Percentiles rank a stretch among this genome's conserved stretches.
phyloP scores from a whole-genome alignment of 2,888 invertebrate genomes.

The Phymatocera aterrima region DNA sequence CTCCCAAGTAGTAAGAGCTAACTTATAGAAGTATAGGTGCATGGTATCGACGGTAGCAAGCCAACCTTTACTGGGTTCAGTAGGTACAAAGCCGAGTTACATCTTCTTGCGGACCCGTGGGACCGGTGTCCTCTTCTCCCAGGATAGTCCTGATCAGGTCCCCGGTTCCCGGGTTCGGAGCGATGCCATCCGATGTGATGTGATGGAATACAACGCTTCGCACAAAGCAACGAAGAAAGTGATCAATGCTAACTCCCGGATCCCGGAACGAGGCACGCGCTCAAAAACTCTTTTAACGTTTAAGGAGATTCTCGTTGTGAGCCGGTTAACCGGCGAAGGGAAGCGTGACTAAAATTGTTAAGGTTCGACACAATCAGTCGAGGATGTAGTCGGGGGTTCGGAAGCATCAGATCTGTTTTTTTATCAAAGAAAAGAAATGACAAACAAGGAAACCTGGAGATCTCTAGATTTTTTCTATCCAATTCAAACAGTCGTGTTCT shows the following conservation, averaged over 20 bases:
- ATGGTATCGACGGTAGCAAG: conserved; percentile 9
- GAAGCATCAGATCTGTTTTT: neutral
- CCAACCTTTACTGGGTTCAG: neutral
- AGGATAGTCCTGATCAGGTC: conserved; percentile 11
- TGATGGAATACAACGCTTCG: neutral
- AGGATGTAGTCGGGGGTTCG: neutral
- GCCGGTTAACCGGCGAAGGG: conserved; percentile 9
- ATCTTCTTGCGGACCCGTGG: conserved; percentile 43
- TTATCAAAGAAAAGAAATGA: no score
- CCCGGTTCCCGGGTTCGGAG: neutral
- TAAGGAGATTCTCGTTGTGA: conserved; percentile 26
- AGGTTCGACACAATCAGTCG: neutral
- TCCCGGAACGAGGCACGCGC: conserved; percentile 38
- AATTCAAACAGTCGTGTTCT: no score
- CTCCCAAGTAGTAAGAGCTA: neutral
- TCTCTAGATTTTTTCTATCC: no score
- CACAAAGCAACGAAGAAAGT: conserved; percentile 37
- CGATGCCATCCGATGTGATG: neutral
- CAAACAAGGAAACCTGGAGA: no score
- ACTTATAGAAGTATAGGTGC: neutral
- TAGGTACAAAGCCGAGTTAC: conserved; percentile 5
- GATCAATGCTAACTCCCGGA: conserved; percentile 9
- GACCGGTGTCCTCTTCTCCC: conserved; percentile 37
- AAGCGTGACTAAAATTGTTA: conserved; percentile 38
- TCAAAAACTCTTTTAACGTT: conserved; percentile 33